Conservation (phyloP, 1,140 invertebrate species). For the Amphibalanus amphitrite region DNA sequence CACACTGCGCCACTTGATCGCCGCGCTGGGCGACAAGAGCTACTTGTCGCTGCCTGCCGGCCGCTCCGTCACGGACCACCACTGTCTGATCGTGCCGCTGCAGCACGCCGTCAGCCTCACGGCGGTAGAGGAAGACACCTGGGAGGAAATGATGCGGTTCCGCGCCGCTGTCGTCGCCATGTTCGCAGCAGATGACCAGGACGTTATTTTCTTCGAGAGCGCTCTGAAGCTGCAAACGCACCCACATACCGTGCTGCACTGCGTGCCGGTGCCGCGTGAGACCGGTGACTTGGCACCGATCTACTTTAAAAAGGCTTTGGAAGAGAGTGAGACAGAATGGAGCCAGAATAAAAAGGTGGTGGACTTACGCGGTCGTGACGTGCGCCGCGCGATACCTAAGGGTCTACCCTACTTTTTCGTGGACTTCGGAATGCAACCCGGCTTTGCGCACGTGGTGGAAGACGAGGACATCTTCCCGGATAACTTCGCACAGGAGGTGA, state of each 20-base stretch:
- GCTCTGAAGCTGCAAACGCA: conserved; percentile 50
- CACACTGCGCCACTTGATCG: conserved; percentile 71
- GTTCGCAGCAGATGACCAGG: conserved; percentile 47
- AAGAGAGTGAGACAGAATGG: conserved; percentile 90
- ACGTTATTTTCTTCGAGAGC: conserved; percentile 83
- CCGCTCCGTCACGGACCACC: conserved; percentile 60
- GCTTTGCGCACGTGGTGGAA: conserved; percentile 93
- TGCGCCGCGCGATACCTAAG: conserved; percentile 70
- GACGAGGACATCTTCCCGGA: conserved; percentile 69
- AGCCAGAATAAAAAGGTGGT: conserved; percentile 88
- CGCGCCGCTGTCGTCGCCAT: conserved; percentile 55
- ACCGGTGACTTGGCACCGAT: conserved; percentile 70
- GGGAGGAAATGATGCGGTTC: conserved; percentile 62
- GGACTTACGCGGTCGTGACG: conserved; percentile 48
- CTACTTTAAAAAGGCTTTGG: conserved; percentile 92
- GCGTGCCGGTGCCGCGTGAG: conserved; percentile 67
- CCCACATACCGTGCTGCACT: conserved; percentile 75
- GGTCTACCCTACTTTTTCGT: conserved; percentile 87
- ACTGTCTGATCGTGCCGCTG: conserved; percentile 75
- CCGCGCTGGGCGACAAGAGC: conserved; percentile 47
- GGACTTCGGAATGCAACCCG: conserved; percentile 72
- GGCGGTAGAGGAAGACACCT: conserved; percentile 80
- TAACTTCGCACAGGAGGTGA: conserved; percentile 89
- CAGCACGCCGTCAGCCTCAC: conserved; percentile 58
- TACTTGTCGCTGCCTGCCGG: conserved; percentile 62